These are phyloP conservation scores for Sialia sialis DNA, from an alignment of 2,113 vertebrate genomes.

Conservation along the genomic window DNA sequence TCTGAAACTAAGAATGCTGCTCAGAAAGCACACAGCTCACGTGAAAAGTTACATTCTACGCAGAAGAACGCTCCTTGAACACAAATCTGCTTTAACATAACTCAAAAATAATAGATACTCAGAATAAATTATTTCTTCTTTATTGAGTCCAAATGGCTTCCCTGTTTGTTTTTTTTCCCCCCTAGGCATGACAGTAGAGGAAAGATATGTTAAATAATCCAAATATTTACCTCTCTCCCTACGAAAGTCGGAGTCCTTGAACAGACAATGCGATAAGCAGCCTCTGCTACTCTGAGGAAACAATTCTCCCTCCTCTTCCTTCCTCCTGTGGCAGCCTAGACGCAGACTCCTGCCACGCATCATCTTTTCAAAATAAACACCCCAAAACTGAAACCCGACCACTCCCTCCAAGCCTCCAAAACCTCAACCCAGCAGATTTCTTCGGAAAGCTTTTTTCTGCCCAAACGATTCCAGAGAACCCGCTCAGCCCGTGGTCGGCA, in stretches of 20 bases:
- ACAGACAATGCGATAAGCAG: neutral
- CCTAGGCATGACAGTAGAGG: neutral
- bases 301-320: slow-evolving; percentile 7
- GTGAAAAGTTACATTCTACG: neutral
- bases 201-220: neutral
- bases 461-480: neutral
- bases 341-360: neutral
- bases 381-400: neutral
- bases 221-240: neutral
- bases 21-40: neutral
- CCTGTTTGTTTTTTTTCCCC: too few relatives aligned
- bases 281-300: neutral
- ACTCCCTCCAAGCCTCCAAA: neutral
- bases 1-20: neutral
- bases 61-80: neutral
- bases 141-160: neutral
- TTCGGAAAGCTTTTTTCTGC: neutral
- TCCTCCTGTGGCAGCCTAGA: neutral
- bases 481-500: neutral
- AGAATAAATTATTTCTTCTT: neutral
- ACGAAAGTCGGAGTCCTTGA: neutral
- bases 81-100: neutral
- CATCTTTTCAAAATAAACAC: neutral
- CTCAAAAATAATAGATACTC: neutral
- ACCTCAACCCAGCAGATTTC: neutral